Evolutionary conservation across 2,113 vertebrate genomes (phyloP), one percentile per base, ranked within the genome.

Genomic region (Platanista minor): DNA sequence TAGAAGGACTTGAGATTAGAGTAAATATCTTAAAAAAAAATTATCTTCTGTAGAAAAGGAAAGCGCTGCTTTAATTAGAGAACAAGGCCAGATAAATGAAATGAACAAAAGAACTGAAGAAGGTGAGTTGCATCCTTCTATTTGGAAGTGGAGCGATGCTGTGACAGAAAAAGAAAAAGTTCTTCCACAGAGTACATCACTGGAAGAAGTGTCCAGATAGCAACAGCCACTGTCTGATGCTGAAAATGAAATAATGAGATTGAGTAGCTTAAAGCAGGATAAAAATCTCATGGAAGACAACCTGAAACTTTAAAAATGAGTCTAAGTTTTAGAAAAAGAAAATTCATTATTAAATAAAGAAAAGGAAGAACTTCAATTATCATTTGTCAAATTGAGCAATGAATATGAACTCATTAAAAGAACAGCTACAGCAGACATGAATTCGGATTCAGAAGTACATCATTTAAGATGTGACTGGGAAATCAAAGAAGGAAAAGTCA

Each of bases 141-240:
- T 21, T 6, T 41, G 13, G 52, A 90, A 27, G 21, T 33, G 97
- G 97, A 82, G 94, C 86, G 69, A 98, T 27, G 91, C 97, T 17
- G 95, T 98, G 14, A 98, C 98, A 89, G 98, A 99, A 90, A 98
- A 99, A 95, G 98, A 98, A 90, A 98, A 96, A 39, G 98, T 98
- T 52, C 86, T 98, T 67, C 91, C 98, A 2, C 98, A 98, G 36
- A 93, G 71, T 97, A 21, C 98, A 95, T 98, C 98, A 41, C 94
- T 98, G 3, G 98, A 99, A 18, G 98, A 99, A 97, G 98, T 99
- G 49, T 96, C 98, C 78, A 97, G 66, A 25, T 88, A 99, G 67
- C 99, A 98, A 74, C 98, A 98, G 93, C 98, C 98, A 6, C 98
- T 99, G 31, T 93, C 98, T 98, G 99, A 96, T 90, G 98, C 99